Percentiles rank a stretch among this genome's conserved stretches.
These are phyloP conservation scores for Morone chrysops DNA, from an alignment of 2,113 vertebrate species.

Conservation along the genomic window DNA sequence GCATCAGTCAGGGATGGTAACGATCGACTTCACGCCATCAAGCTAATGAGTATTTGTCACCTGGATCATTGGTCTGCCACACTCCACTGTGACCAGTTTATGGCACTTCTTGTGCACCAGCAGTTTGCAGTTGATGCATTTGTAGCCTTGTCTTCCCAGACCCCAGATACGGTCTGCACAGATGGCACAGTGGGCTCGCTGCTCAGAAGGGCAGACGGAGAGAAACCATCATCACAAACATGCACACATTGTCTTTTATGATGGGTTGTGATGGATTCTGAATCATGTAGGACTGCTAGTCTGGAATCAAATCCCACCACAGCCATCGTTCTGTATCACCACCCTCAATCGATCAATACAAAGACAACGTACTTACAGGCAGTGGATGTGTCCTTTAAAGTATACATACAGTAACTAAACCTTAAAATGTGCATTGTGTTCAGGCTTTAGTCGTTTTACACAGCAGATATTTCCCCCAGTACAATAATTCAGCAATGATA, in stretches of 20 bases:
- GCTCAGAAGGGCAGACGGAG: conserved; percentile 47
- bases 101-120: conserved; percentile 99
- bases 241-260: conserved; percentile 13
- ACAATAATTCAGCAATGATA: neutral
- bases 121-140: conserved; percentile 99
- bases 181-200: conserved; percentile 98
- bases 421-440: neutral
- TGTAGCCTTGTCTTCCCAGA: conserved; percentile 97
- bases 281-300: neutral
- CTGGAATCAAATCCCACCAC: neutral
- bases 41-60: conserved; percentile 39
- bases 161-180: conserved; percentile 99
- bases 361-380: neutral
- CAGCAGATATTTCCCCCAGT: neutral
- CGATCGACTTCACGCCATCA: neutral
- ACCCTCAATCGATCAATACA: neutral
- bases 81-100: conserved; percentile 93
- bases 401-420: neutral
- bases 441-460: neutral
- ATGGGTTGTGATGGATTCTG: neutral
- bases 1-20: neutral
- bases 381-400: neutral
- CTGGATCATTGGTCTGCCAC: conserved; percentile 87
- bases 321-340: conserved; percentile 6
- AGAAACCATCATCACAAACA: conserved; percentile 29